These are phyloP conservation scores for Leucozona laternaria DNA, from an alignment of 2,888 invertebrate species.

Conservation along the genomic window DNA sequence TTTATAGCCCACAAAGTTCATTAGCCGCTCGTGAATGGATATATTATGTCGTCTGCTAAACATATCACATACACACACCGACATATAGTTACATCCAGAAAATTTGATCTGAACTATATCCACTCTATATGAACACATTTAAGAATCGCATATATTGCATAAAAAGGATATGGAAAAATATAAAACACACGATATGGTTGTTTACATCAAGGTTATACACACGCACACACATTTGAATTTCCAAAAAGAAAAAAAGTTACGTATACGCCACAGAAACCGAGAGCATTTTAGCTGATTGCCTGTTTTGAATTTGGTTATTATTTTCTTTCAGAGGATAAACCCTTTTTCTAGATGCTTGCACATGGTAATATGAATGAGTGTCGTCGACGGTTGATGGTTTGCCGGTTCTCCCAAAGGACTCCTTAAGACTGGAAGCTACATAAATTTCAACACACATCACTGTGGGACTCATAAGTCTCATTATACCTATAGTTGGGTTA, in stretches of 20 bases:
- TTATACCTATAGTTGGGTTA: not conserved
- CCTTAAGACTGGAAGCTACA: slow-evolving; percentile 43
- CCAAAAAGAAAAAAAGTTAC: slow-evolving; percentile 24
- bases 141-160: not conserved
- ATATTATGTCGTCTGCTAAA: slow-evolving; percentile 48
- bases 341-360: slow-evolving; percentile 27
- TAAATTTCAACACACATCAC: slow-evolving; percentile 47
- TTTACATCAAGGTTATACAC: slow-evolving; percentile 37
- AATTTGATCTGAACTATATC: slow-evolving; percentile 13
- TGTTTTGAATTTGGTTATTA: slow-evolving; percentile 24
- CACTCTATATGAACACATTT: slow-evolving; percentile 18
- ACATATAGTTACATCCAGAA: not conserved
- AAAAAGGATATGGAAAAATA: slow-evolving; percentile 4
- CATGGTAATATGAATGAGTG: slow-evolving; percentile 5
- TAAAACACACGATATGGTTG: slow-evolving; percentile 34
- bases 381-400: slow-evolving; percentile 29
- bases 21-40: slow-evolving; percentile 63
- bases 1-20: slow-evolving; percentile 70
- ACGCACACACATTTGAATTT: slow-evolving; percentile 1
- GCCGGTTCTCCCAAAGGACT: slow-evolving; percentile 51
- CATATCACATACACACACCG: not conserved
- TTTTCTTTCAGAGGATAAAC: slow-evolving; percentile 25
- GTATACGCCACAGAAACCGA: slow-evolving; percentile 55
- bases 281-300: slow-evolving; percentile 67
- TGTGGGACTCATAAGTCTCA: slow-evolving; percentile 46